phyloP scores from a whole-genome alignment of 2,113 vertebrate genomes.

The Kryptolebias marmoratus region DNA sequence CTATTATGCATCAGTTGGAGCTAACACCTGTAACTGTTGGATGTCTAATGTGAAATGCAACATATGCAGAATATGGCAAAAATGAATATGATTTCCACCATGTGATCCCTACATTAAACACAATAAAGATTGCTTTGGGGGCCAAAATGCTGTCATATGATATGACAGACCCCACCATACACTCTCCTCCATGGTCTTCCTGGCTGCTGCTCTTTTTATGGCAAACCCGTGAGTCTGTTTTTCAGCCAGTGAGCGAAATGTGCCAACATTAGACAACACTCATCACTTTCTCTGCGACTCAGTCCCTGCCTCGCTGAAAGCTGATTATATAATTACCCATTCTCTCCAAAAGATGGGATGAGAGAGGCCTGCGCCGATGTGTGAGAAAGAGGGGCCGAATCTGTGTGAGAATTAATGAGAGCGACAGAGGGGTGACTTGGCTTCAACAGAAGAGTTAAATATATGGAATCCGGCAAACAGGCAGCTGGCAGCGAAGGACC shows the following conservation, averaged over 20 bases:
- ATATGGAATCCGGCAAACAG: slow-evolving; percentile 54
- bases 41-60: neutral
- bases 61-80: neutral
- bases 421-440: slow-evolving; percentile 14
- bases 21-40: neutral
- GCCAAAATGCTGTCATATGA: neutral
- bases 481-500: slow-evolving; percentile 41
- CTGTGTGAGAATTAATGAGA: slow-evolving; percentile 4
- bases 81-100: neutral
- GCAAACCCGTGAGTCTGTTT: slow-evolving; percentile 40
- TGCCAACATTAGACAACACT: slow-evolving; percentile 56
- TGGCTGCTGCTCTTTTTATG: slow-evolving; percentile 26
- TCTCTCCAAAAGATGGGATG: slow-evolving; percentile 63
- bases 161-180: neutral
- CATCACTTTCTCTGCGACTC: slow-evolving; percentile 58
- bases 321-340: slow-evolving; percentile 76
- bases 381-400: slow-evolving; percentile 23
- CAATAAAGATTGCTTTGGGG: too few relatives aligned
- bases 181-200: neutral
- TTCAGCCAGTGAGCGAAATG: slow-evolving; percentile 52
- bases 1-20: neutral
- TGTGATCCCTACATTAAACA: neutral
- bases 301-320: slow-evolving; percentile 65
- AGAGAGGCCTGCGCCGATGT: slow-evolving; percentile 30
- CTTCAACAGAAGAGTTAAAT: slow-evolving; percentile 58